A percentile compares a stretch with the other conserved stretches of the same genome.
Conservation (phyloP, 2,797 vertebrate species). For the Sylvia borin region DNA sequence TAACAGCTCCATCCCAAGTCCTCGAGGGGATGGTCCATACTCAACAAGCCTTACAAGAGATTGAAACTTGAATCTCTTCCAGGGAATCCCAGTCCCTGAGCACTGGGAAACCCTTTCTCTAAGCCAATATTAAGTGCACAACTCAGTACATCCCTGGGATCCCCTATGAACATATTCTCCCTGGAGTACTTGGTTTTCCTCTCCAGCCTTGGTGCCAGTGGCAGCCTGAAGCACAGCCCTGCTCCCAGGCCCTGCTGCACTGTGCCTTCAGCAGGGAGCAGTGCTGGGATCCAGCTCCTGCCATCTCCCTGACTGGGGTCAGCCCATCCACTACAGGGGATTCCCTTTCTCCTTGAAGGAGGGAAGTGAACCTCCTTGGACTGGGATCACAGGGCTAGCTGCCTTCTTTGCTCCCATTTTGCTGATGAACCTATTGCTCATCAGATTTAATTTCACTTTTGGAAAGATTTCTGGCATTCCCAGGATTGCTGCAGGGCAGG, state of each 20-base stretch:
- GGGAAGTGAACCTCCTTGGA: background rate
- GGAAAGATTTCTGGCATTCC: background rate
- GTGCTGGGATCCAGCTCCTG: rapidly evolving
- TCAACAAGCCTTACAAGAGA: constrained; percentile 48
- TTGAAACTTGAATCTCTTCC: constrained; percentile 45
- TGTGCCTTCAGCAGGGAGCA: background rate
- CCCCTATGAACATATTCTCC: background rate
- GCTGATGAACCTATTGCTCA: background rate
- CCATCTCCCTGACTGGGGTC: background rate
- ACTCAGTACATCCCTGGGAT: background rate
- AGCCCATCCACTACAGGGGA: background rate
- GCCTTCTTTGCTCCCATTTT: background rate
- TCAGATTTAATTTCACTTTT: background rate
- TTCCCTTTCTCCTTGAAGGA: background rate
- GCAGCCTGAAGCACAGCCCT: background rate
- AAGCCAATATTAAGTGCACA: background rate
- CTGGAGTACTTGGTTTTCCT: background rate
- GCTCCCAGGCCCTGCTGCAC: background rate
- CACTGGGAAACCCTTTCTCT: background rate
- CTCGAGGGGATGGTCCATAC: background rate
- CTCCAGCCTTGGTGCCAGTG: rapidly evolving
- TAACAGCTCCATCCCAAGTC: background rate
- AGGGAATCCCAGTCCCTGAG: background rate
- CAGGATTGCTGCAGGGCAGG: background rate
- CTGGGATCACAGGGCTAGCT: rapidly evolving